Evolutionary conservation across 2,888 invertebrate species (phyloP).

Genomic region (Callosobruchus maculatus): DNA sequence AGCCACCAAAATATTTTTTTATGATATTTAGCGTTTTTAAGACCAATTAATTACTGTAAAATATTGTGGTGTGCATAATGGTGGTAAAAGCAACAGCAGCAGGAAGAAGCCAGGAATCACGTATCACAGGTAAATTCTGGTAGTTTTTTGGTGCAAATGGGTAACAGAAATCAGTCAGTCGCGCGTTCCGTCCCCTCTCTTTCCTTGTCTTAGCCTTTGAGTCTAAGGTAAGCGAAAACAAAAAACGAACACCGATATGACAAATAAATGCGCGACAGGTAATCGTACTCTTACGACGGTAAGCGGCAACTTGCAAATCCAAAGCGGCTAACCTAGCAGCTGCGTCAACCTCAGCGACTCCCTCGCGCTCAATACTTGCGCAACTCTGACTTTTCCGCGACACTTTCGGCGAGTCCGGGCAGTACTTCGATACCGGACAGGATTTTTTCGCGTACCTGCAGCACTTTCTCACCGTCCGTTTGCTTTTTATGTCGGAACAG

Average conservation of each 20-base stretch:
- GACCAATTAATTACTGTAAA: too few species aligned
- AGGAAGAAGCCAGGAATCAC: too few species aligned
- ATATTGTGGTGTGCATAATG: too few species aligned
- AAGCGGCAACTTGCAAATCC: conserved; percentile 35
- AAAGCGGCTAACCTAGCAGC: conserved; percentile 40
- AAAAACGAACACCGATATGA: conserved; percentile 12
- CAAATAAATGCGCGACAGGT: conserved; percentile 33
- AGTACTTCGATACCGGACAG: conserved; percentile 42
- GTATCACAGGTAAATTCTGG: too few species aligned
- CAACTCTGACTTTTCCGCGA: conserved; percentile 43
- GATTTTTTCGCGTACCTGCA: conserved; percentile 45
- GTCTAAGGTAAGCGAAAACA: conserved; percentile 7
- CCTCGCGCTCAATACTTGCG: conserved; percentile 33
- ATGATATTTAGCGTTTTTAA: too few species aligned
- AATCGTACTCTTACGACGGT: conserved; percentile 40
- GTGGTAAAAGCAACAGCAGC: too few species aligned
- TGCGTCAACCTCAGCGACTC: conserved; percentile 19
- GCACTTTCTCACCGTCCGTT: conserved; percentile 42
- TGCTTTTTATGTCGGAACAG: conserved; percentile 46
- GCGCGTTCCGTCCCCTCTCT: too few species aligned
- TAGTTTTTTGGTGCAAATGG: too few species aligned
- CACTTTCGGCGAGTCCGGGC: conserved; percentile 29
- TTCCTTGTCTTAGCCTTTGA: too few species aligned
- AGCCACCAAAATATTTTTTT: too few species aligned
- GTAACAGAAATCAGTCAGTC: too few species aligned